Evolutionary conservation across 2,113 vertebrate species (phyloP), one percentile per base, ranked within the genome.

Genomic region (Centropus unirufus): DNA sequence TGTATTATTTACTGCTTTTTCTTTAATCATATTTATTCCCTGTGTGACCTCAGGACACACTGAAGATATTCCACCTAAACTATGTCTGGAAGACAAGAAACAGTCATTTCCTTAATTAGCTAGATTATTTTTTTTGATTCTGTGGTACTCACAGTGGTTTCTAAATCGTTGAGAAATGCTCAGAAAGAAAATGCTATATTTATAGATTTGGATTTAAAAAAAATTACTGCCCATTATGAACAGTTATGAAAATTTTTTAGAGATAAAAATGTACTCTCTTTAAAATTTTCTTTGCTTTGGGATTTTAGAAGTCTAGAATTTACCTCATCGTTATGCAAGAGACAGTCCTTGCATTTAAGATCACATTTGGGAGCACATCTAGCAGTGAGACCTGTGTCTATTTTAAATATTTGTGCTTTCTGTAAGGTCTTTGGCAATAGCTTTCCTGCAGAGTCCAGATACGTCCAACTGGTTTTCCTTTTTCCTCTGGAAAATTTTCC

Each of bases 71-170:
- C 64, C 64, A 66, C 82, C 46, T 66, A 34, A 75, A 76, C 58
- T 75, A 29, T 55, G 63, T 73, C 73, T 20, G 9, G 73, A 66
- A 89, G 54, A 61, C 40, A 55, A 55, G 78, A 85, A 40, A 66
- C 15, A 10, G 6, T 87, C 14, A 32, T 84, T 93, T 92, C 74
- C 74, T 69, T 92, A 70, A 89, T 83, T 68, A 68, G 6, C 22
- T 44, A 42, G 32, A 23, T 52, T 59, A 69, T 52, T 44, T 76
- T 73, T 83, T 88, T 24, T 40, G 19, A 42, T 22, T 21, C 29
- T 0, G 0, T 87, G 46, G 7, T 58, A 52, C 27, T 90, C 29
- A 1, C 22, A 13, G 61, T 55, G 42, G 40, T 70, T 72, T 81
- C n/a, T 81, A 22, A 57, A 22, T 9, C 7, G 20, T 84, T 90